Evolutionary conservation across 2,113 vertebrate species (phyloP).

Genomic region (Trochalopteron elliotii): DNA sequence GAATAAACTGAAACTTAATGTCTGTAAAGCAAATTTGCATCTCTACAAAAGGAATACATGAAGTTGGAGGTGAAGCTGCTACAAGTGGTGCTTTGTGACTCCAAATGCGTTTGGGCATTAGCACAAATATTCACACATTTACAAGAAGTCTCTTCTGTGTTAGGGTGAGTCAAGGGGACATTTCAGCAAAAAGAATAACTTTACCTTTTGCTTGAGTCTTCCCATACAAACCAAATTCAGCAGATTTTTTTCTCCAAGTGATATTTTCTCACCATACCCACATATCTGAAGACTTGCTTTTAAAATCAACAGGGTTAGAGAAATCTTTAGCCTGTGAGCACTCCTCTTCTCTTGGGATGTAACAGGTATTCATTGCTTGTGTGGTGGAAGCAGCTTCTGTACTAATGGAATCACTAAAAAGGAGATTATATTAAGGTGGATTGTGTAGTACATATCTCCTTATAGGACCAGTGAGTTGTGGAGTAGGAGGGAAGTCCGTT

Average conservation of each 20-base stretch:
- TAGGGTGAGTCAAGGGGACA: not conserved
- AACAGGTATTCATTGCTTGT: not conserved
- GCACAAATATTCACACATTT: not conserved
- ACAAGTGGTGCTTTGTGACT: not conserved
- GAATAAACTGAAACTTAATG: not conserved
- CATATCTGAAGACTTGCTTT: not conserved
- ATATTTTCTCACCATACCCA: not conserved
- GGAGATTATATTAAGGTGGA: not conserved
- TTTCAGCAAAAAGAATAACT: not conserved
- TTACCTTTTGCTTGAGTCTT: not conserved
- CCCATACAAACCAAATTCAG: not conserved
- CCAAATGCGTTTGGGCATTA: not conserved
- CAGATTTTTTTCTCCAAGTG: not conserved
- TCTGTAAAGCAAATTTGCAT: not conserved
- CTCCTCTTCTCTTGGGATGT: not conserved
- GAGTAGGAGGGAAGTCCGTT: not conserved
- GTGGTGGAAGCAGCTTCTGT: not conserved
- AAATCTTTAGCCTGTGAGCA: not conserved
- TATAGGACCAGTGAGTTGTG: not conserved
- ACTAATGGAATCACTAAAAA: not conserved
- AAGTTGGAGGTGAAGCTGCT: not conserved
- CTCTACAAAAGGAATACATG: not conserved
- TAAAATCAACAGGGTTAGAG: not conserved
- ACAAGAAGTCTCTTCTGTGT: not conserved
- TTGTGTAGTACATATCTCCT: not conserved